phyloP scores from a whole-genome alignment of 2,797 vertebrate genomes.

The Aphelocoma californica region DNA sequence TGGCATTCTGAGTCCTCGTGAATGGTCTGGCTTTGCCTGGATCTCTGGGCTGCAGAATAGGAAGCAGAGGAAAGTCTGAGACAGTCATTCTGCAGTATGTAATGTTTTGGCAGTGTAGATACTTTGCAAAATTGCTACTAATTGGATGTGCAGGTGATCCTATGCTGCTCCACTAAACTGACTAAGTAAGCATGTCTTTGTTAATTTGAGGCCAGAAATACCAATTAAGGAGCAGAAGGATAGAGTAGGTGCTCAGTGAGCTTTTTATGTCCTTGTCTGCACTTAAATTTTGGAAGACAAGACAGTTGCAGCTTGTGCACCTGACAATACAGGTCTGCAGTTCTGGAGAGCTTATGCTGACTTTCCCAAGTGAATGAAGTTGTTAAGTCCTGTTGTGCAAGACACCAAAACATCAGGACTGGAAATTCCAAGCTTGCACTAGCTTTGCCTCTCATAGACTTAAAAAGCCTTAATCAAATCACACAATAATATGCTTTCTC shows the following conservation, averaged over 20 bases:
- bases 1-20: background rate
- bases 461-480: background rate
- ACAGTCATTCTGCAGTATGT: background rate
- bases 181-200: background rate
- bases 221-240: background rate
- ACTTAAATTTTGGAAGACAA: background rate
- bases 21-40: background rate
- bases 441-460: background rate
- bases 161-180: background rate
- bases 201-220: background rate
- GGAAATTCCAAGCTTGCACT: background rate
- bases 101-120: background rate
- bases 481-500: background rate
- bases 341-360: background rate
- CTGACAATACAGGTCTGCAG: background rate
- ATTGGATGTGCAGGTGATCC: background rate
- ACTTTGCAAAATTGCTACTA: background rate
- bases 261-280: background rate
- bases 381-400: accelerated
- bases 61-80: background rate
- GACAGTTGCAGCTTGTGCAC: background rate
- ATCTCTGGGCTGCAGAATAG: background rate
- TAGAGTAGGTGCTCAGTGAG: background rate
- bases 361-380: background rate
- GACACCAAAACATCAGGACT: background rate